Conservation (phyloP, 1,140 invertebrate species). For the Sipha flava region DNA sequence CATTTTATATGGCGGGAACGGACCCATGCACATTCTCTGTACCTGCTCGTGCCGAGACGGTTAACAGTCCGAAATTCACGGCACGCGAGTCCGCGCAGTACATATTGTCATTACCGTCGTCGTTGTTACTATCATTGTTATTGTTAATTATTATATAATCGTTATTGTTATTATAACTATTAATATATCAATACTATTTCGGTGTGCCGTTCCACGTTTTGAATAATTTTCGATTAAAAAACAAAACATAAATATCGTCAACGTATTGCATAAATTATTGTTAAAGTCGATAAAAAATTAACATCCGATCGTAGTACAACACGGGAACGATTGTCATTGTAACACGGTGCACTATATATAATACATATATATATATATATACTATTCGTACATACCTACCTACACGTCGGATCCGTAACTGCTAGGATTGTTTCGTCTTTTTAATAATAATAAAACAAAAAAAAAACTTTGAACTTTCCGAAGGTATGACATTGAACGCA, state of each 20-base stretch:
- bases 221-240: background rate
- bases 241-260: no score
- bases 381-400: no score
- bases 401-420: background rate
- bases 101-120: background rate
- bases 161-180: no score
- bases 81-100: slow-evolving; percentile 8
- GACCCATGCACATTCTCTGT: slow-evolving; percentile 10
- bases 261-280: no score
- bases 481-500: slow-evolving; percentile 9
- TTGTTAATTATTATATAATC: no score
- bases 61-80: slow-evolving; percentile 21
- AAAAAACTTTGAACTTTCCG: slow-evolving; percentile 10
- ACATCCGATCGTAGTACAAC: background rate
- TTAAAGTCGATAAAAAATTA: background rate
- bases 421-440: background rate
- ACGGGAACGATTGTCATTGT: background rate
- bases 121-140: no score
- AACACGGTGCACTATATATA: no score
- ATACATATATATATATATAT: background rate
- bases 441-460: no score
- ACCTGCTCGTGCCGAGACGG: slow-evolving; percentile 15
- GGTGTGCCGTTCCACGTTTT: background rate
- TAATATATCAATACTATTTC: no score
- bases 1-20: slow-evolving; percentile 16